phyloP scores from a whole-genome alignment of 2,797 vertebrate species.

The Spheniscus humboldti region DNA sequence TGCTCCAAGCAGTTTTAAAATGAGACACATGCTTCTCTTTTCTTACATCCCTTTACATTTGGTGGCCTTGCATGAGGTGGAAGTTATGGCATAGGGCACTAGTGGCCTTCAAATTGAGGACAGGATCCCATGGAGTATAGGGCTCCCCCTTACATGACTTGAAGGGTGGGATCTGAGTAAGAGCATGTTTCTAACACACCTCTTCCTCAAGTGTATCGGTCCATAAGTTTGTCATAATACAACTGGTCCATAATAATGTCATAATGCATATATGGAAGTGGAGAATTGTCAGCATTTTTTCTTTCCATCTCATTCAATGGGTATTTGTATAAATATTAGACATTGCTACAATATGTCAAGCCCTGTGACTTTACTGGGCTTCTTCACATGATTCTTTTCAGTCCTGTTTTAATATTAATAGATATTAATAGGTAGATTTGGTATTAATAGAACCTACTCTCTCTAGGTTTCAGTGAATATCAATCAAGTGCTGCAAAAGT shows the following conservation, averaged over 20 bases:
- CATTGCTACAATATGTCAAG: not conserved
- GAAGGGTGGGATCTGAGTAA: not conserved
- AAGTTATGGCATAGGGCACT: not conserved
- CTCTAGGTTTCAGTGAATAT: constrained; percentile 1
- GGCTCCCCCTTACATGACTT: not conserved
- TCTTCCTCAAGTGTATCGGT: not conserved
- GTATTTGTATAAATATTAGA: not conserved
- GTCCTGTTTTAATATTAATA: constrained; percentile 42
- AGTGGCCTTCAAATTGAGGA: not conserved
- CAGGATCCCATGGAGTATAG: not conserved
- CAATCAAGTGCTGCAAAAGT: constrained; percentile 23
- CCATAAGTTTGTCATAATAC: not conserved
- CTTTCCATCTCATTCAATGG: not conserved
- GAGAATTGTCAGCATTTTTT: not conserved
- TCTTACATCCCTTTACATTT: not conserved
- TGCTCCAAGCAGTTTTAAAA: not conserved
- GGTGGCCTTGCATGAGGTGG: not conserved
- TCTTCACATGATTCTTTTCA: not conserved
- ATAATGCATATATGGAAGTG: not conserved
- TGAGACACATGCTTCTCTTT: not conserved
- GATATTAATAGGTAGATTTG: constrained; percentile 4
- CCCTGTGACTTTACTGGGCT: not conserved
- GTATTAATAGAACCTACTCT: constrained; percentile 31
- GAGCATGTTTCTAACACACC: not conserved
- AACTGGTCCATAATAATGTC: not conserved